Evolutionary conservation across 1,140 invertebrate species (phyloP), one percentile per base, ranked within the genome.

Genomic region (Tetragnatha versicolor): DNA sequence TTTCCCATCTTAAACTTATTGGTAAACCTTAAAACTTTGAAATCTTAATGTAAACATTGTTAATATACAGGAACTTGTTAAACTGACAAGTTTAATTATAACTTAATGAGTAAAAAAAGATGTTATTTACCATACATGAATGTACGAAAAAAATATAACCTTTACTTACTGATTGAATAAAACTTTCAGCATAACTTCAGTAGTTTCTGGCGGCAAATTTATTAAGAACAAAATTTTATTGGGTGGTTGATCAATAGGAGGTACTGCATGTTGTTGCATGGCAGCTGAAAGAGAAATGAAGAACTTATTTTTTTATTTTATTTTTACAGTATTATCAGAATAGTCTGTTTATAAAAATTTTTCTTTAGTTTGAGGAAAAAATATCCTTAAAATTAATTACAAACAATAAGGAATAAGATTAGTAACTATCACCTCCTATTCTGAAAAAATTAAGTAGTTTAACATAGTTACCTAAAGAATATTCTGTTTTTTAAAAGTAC

Each of bases 161-260:
- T 45, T 20, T 55, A 91, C 92, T 88, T 89, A 94, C 92, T 98
- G 97, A 86, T 97, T 98, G 85, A 99, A 99, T 81, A 99, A 88
- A 94, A 99, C 98, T 55, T 95, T 97, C 79, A 99, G 90, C 97
- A 99, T 99, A 92, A 98, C 96, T 86, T 99, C 96, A 84, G 94
- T 99, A 0, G 97, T 98, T 85, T 99, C 97, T 86, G 98, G 95
- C 0, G 98, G 98, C 79, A 99, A 87, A 88, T 99, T 99, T 45
- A 97, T 99, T 42, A 99, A 90, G 92, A 99, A 99, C 10, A 99
- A 90, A 89, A 99, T 99, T 88, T 98, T 95, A 88, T 98, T 98
- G 12, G 96, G 96, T 49, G 95, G 97, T 85, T 98, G 97, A 14
- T 68, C 63, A 12, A 22, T 22, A 17, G 17, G 4, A 14, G 58